These are phyloP conservation scores for Peromyscus nudipes DNA, from an alignment of 2,797 vertebrate genomes.

Conservation along the genomic window DNA sequence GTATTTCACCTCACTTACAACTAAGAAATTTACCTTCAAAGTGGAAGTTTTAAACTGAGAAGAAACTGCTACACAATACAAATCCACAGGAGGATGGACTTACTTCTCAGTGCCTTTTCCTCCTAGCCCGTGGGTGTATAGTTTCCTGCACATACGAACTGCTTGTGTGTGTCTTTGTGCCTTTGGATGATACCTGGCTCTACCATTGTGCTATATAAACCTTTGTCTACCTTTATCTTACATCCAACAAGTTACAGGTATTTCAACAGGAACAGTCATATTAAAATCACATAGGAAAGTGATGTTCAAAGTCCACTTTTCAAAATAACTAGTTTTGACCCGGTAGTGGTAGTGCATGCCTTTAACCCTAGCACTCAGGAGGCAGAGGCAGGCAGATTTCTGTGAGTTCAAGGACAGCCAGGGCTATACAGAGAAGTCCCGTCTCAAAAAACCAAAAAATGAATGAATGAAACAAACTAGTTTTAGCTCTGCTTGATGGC, in stretches of 20 bases:
- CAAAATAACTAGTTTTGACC: neutral
- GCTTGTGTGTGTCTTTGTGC: neutral
- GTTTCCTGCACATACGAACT: neutral
- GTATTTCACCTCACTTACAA: neutral
- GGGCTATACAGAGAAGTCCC: neutral
- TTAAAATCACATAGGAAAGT: neutral
- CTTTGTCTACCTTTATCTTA: neutral
- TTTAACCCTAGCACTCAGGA: neutral
- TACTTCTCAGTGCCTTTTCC: neutral
- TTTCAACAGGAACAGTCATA: neutral
- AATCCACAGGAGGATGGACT: neutral
- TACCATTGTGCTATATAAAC: neutral
- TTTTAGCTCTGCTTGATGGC: neutral
- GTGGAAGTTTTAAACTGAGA: neutral
- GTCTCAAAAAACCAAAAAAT: neutral
- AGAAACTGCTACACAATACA: neutral
- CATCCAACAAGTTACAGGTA: rapidly evolving
- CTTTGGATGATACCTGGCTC: too few species aligned
- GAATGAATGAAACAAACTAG: neutral
- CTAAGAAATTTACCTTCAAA: neutral
- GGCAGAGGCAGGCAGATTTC: neutral
- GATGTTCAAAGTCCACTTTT: neutral
- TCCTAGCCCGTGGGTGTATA: neutral
- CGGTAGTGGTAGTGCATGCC: neutral
- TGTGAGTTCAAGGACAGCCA: neutral